Evolutionary conservation across 2,888 invertebrate genomes (phyloP), one percentile per base, ranked within the genome.

Genomic region (Allygus modestus): DNA sequence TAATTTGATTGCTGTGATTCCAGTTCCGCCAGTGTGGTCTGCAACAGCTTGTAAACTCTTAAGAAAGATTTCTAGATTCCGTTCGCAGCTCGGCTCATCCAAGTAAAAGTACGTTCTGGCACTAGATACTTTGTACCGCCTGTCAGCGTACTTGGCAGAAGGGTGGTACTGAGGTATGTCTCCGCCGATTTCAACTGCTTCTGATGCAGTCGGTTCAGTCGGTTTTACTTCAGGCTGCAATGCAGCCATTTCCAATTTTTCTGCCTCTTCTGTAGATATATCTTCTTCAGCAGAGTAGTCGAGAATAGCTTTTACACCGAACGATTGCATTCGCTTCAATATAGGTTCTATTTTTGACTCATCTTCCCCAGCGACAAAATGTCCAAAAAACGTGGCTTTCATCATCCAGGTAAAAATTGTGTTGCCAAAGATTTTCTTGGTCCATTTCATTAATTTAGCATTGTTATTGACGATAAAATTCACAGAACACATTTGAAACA

Each of bases 271-370:
- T 89, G 97, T 95, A 17, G 96, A 94, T 87, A 98, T 92, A 90
- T 99, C 99, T 90, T 99, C 98, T 91, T 99, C 99, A 0, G 98
- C 99, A 85, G 98, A 99, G 92, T 99, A 99, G 91, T 99, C 99
- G 87, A 99, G 94, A 90, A 99, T 99, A 71, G 99, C 97, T 91
- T 99, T 99, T n/a, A 99, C 99, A 69, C 99, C 99, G 91, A 98
- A 99, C 85, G 96, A 95, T 84, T 97, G 94, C 89, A 99, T 92
- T 89, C 96, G 93, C 89, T 96, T 95, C 88, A 98, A 93, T 82
- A 94, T 94, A 41, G 98, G 97, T 88, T 94, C 93, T 89, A 98
- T 97, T 90, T 95, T 95, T 88, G 94, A 92, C 90, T 96, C 95
- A 91, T 98, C 97, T 90, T 98, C 97, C 84, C 99, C 99, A 79